Evolutionary conservation across 2,797 vertebrate genomes (phyloP).

Genomic region (Vipera latastei): DNA sequence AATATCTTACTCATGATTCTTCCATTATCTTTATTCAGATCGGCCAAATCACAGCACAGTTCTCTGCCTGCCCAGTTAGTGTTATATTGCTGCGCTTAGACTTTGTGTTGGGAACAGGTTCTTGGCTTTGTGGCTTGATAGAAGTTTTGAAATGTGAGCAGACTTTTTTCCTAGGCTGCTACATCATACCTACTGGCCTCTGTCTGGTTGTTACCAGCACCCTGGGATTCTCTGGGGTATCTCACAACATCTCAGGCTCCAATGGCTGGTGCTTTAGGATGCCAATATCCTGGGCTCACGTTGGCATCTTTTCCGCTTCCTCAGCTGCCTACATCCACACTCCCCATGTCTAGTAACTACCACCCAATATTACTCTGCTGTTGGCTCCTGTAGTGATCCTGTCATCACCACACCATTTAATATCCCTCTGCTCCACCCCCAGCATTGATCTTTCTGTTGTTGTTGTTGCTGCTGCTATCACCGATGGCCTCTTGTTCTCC

Average conservation of each 20-base stretch:
- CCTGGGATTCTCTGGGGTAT: neutral
- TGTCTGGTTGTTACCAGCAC: neutral
- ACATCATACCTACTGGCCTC: neutral
- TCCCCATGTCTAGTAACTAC: neutral
- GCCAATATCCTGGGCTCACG: neutral
- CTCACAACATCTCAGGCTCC: neutral
- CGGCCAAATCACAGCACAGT: neutral
- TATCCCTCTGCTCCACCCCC: neutral
- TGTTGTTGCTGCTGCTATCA: neutral
- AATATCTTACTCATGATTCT: neutral
- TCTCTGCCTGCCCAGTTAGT: neutral
- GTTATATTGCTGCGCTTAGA: neutral
- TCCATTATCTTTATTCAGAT: neutral
- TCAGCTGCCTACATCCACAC: neutral
- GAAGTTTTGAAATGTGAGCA: too few species aligned
- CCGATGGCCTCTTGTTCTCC: neutral
- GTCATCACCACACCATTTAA: neutral
- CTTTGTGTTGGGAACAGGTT: neutral
- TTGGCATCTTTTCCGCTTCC: neutral
- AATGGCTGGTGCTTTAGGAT: neutral
- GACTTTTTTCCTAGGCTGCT: neutral
- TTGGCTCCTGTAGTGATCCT: neutral
- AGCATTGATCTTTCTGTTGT: neutral
- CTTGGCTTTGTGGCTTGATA: too few species aligned
- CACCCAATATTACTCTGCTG: neutral